Evolutionary conservation across 2,797 vertebrate genomes (phyloP), one percentile per base, ranked within the genome.

Genomic region (Clarias platycephalus): DNA sequence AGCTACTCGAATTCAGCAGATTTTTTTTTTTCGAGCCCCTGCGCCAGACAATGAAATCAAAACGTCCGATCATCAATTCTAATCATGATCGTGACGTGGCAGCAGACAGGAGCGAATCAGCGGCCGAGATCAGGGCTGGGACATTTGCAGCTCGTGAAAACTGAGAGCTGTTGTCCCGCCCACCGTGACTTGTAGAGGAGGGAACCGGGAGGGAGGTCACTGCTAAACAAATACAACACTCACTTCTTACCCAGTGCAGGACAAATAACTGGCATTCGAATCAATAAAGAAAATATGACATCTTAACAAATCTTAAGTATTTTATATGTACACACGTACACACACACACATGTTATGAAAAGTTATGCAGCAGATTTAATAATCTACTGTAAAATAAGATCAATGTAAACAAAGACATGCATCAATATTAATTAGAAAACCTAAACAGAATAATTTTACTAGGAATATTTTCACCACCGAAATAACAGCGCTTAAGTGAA

Each of bases 31-130:
- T 94, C 91, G 94, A 86, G 95, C 95, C 95, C 95, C 94, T 95
- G 95, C 93, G 95, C 97, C 92, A 98, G 96, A 99, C 97, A 99
- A 98, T 98, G 96, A 98, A 98, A 98, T 99, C 97, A 99, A 94
- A 97, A 94, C 94, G 96, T 96, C 97, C 96, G 96, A 99, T 98
- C 97, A 97, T 98, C 97, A 98, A 98, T 97, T 98, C 96, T 97
- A 97, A 97, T 97, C 97, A 97, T 99, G 97, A 98, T 99, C 94
- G 97, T 98, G 97, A 98, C 97, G 97, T 98, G 75, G 92, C 76
- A 15, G 87, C 92, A 96, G 96, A 97, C 95, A 97, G 93, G 95
- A 94, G 93, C 97, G 97, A 99, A 99, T 98, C 87, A 91, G 88
- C 88, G 90, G 82, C 85, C 90, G 83, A 95, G 94, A 97, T 97